A percentile compares a stretch with the other conserved stretches of the same genome.
Evolutionary conservation across 2,797 vertebrate species (phyloP).

Genomic region (Dermochelys coriacea): DNA sequence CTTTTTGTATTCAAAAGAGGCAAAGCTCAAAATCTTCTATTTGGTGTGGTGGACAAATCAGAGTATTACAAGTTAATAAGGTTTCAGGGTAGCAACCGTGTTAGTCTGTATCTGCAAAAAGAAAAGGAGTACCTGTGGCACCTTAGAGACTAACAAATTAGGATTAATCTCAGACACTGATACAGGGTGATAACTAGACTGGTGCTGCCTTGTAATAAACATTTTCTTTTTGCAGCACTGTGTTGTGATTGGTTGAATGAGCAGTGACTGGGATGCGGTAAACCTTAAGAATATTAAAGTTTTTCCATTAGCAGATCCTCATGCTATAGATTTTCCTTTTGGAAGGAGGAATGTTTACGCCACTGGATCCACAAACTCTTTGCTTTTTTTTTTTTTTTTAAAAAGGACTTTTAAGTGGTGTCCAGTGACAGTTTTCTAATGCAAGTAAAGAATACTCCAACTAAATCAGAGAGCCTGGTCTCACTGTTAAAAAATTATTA

Average conservation of each 20-base stretch:
- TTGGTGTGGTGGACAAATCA: background rate
- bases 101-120: too few species aligned
- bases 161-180: background rate
- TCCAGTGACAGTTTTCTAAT: background rate
- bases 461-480: background rate
- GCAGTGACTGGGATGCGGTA: background rate
- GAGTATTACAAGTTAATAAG: slow-evolving; percentile 1
- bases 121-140: too few species aligned
- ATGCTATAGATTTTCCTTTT: background rate
- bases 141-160: background rate
- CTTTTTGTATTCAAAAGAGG: background rate
- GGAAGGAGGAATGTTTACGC: background rate
- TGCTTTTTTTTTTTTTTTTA: too few species aligned
- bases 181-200: background rate
- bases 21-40: background rate
- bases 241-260: background rate
- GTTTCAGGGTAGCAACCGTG: too few species aligned
- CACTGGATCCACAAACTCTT: background rate
- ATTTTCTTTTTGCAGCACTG: background rate
- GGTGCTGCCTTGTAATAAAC: background rate
- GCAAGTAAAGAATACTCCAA: background rate
- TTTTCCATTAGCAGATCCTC: background rate
- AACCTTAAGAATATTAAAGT: background rate
- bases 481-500: background rate
- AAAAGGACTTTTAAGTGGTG: background rate